Conservation (phyloP, 2,113 vertebrate species). For the Piprites chloris region DNA sequence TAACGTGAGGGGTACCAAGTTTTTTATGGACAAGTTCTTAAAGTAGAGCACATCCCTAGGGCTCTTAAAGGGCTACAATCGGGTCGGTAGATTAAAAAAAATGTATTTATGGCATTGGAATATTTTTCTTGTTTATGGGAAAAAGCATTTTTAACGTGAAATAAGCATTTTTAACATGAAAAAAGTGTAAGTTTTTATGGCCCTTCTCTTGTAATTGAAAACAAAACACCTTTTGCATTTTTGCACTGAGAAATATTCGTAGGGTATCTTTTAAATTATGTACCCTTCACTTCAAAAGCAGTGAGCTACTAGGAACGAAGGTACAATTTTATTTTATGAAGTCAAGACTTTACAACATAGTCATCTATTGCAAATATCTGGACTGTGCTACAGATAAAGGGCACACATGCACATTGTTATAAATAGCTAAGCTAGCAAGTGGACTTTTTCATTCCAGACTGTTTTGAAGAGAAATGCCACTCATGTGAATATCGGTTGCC, state of each 20-base stretch:
- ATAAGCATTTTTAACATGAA: slow-evolving; percentile 12
- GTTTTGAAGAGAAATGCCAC: neutral
- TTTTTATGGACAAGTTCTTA: slow-evolving; percentile 28
- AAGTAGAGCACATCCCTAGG: neutral
- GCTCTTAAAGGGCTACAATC: neutral
- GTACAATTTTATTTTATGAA: neutral
- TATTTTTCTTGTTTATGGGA: neutral
- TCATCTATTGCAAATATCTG: neutral
- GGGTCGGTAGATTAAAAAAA: neutral
- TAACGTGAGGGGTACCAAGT: slow-evolving; percentile 41
- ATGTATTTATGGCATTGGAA: slow-evolving; percentile 10
- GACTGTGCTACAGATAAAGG: neutral
- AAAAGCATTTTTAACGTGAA: neutral
- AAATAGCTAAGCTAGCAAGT: neutral
- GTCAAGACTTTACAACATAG: neutral
- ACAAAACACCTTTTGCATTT: slow-evolving; percentile 17
- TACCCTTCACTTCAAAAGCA: slow-evolving; percentile 1
- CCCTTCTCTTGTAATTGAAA: neutral
- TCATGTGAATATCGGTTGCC: neutral
- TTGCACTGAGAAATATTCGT: slow-evolving; percentile 35
- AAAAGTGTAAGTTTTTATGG: slow-evolving; percentile 21
- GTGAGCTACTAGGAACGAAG: neutral
- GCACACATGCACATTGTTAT: neutral
- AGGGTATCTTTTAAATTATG: neutral
- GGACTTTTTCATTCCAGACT: neutral